phyloP scores from a whole-genome alignment of 2,113 vertebrate species.

The Coptodon rendalli region DNA sequence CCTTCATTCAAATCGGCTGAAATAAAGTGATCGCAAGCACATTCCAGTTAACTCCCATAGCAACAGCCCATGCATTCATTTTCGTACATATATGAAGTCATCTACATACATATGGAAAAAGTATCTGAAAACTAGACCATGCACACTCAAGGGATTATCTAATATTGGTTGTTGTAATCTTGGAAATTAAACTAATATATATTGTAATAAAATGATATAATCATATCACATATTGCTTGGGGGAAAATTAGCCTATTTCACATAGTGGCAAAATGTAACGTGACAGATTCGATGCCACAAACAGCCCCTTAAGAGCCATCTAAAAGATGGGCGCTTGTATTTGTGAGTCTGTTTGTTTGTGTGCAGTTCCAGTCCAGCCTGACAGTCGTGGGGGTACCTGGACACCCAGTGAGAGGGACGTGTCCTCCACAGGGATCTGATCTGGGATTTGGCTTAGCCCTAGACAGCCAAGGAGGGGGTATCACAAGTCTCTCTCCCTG shows the following conservation, averaged over 20 bases:
- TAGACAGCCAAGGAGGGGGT: neutral
- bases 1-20: conserved; percentile 11
- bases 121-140: neutral
- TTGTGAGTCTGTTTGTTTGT: neutral
- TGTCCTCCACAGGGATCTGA: conserved; percentile 1
- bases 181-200: conserved; percentile 27
- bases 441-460: conserved; percentile 10
- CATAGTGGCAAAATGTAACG: neutral
- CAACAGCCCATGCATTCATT: conserved; percentile 32
- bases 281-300: neutral
- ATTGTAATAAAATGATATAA: conserved; percentile 18
- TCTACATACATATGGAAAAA: conserved; percentile 15
- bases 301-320: neutral
- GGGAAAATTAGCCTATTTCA: neutral
- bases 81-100: neutral
- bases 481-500: conserved; percentile 28
- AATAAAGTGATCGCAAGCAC: neutral
- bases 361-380: neutral
- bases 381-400: neutral
- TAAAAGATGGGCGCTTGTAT: neutral
- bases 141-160: neutral
- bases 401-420: neutral
- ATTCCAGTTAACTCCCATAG: conserved; percentile 35
- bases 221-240: neutral
- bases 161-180: conserved; percentile 44